Conservation (phyloP, 2,113 vertebrate genomes). For the Gavialis gangeticus region DNA sequence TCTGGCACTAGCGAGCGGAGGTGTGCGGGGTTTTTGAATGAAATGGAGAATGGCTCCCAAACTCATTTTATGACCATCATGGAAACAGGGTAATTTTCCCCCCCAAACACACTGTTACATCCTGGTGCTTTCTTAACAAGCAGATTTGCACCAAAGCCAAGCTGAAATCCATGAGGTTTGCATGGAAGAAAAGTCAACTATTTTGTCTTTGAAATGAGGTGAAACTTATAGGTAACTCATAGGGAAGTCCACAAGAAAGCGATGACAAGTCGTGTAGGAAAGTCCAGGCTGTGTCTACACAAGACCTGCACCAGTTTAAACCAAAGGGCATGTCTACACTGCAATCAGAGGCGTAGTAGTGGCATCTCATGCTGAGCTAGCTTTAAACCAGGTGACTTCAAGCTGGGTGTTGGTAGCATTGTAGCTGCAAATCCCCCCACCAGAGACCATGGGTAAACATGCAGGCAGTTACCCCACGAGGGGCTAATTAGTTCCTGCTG, state of each 20-base stretch:
- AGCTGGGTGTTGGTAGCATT: too few species aligned
- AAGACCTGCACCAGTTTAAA: not conserved
- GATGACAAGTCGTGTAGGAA: not conserved
- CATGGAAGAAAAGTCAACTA: not conserved
- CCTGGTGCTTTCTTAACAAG: accelerated
- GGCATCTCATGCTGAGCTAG: not conserved
- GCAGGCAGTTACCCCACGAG: too few species aligned
- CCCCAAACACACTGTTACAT: accelerated
- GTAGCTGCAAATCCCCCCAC: too few species aligned
- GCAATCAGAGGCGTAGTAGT: too few species aligned
- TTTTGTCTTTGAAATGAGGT: not conserved
- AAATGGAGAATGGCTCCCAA: accelerated
- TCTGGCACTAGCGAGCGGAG: not conserved
- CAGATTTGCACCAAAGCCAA: accelerated
- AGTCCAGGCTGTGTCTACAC: not conserved
- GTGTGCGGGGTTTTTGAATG: not conserved
- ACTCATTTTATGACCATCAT: not conserved
- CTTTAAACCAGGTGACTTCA: not conserved
- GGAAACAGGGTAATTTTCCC: not conserved
- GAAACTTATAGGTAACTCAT: not conserved
- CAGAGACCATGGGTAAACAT: too few species aligned
- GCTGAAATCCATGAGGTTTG: not conserved
- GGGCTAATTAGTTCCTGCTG: too few species aligned
- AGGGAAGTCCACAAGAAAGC: not conserved
- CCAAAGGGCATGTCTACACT: too few species aligned